These are phyloP conservation scores for Candidula unifasciata DNA, from an alignment of 2,888 invertebrate species.

Conservation along the genomic window DNA sequence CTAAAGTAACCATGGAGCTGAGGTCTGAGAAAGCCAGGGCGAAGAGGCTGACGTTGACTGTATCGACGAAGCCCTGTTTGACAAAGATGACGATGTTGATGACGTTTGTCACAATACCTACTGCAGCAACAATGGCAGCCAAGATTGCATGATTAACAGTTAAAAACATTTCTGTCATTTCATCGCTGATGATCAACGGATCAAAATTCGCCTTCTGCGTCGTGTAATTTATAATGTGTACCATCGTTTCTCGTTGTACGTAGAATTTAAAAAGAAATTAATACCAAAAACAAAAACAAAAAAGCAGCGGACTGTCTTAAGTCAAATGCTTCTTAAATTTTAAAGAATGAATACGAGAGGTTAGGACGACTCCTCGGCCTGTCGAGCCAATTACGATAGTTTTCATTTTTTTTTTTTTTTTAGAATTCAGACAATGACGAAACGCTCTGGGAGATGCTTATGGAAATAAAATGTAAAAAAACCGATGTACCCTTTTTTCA, in stretches of 20 bases:
- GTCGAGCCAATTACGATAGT: too few species aligned
- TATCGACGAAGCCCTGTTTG: conserved; percentile 1
- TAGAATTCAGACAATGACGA: too few species aligned
- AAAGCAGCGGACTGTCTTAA: too few species aligned
- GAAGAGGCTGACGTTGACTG: conserved; percentile 3
- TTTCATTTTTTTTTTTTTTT: too few species aligned
- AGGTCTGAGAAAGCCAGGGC: conserved; percentile 5
- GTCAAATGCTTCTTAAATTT: too few species aligned
- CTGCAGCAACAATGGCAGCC: background rate
- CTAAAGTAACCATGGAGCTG: background rate
- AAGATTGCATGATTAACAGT: background rate
- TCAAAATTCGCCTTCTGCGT: background rate
- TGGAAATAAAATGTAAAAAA: too few species aligned
- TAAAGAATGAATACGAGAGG: too few species aligned
- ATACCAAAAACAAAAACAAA: too few species aligned
- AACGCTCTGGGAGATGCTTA: too few species aligned
- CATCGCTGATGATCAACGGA: background rate
- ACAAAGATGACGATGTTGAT: conserved; percentile 11
- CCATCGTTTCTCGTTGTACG: background rate
- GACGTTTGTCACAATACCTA: conserved; percentile 15
- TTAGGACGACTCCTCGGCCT: too few species aligned
- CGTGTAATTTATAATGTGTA: background rate
- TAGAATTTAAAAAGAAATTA: too few species aligned
- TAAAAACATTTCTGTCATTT: background rate
- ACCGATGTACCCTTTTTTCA: too few species aligned